Conservation (phyloP, 1,140 invertebrate genomes). For the Apis cerana region DNA sequence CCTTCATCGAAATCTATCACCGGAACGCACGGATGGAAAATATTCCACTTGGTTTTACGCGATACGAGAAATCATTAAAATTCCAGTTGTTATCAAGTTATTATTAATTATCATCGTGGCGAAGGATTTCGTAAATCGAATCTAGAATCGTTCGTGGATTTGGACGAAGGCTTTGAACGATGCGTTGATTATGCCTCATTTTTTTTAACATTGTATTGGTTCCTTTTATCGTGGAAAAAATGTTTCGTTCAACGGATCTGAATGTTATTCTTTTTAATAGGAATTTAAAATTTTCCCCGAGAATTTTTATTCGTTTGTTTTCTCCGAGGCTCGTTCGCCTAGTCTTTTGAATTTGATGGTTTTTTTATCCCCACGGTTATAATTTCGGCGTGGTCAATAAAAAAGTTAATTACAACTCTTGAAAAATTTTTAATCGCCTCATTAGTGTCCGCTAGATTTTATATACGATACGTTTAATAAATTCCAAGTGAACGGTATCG, state of each 20-base stretch:
- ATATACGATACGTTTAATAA: background rate
- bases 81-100: constrained; percentile 13
- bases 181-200: background rate
- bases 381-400: background rate
- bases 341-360: too few relatives aligned
- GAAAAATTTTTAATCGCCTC: background rate
- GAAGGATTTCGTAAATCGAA: constrained; percentile 24
- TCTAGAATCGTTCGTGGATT: constrained; percentile 15
- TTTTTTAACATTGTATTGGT: background rate
- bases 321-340: too few relatives aligned
- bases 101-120: constrained; percentile 11
- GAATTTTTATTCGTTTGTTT: too few relatives aligned
- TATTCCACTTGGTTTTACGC: constrained; percentile 20
- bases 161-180: background rate
- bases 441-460: background rate
- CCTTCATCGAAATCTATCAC: constrained; percentile 64
- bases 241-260: background rate
- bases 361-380: too few relatives aligned
- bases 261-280: too few relatives aligned
- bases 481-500: background rate
- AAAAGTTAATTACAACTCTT: background rate
- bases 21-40: background rate
- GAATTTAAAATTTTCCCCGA: too few relatives aligned
- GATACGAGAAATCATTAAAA: constrained; percentile 8
- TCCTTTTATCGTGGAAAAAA: background rate